Evolutionary conservation across 2,888 invertebrate species (phyloP).

Genomic region (Agriopis marginaria): DNA sequence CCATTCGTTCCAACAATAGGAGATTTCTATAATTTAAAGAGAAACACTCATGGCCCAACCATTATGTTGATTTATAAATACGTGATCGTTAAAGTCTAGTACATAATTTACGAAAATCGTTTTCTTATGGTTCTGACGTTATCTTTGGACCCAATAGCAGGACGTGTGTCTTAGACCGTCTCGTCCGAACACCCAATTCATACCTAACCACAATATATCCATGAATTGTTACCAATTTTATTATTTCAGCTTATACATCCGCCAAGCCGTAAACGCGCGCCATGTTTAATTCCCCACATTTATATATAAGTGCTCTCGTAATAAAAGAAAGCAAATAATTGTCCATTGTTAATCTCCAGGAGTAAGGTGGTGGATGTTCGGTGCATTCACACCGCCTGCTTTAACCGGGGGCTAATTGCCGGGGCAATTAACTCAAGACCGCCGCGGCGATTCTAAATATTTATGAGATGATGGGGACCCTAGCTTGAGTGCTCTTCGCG

Average conservation of each 20-base stretch:
- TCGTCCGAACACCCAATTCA: no score
- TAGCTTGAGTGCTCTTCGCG: conserved; percentile 21
- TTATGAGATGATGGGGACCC: conserved; percentile 52
- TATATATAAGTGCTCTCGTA: conserved; percentile 19
- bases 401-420: conserved; percentile 70
- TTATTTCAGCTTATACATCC: background rate
- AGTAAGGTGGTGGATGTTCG: conserved; percentile 45
- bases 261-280: background rate
- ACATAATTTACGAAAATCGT: no score
- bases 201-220: background rate
- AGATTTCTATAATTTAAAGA: no score
- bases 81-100: no score
- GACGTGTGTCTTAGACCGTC: no score
- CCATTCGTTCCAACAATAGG: no score
- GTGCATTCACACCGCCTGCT: conserved; percentile 55
- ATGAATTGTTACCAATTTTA: background rate
- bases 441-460: conserved; percentile 57
- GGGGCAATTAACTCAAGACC: conserved; percentile 66
- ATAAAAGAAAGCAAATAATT: conserved; percentile 46
- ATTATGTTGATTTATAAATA: no score
- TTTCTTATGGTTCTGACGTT: no score
- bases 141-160: no score
- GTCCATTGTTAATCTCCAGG: conserved; percentile 56
- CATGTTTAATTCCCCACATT: conserved; percentile 19
- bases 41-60: no score